Percentiles rank a stretch among this genome's conserved stretches.
Evolutionary conservation across 30 jellyfish, hydroid and myxozoan genomes (phyloP).

Genomic region (Hydra vulgaris): DNA sequence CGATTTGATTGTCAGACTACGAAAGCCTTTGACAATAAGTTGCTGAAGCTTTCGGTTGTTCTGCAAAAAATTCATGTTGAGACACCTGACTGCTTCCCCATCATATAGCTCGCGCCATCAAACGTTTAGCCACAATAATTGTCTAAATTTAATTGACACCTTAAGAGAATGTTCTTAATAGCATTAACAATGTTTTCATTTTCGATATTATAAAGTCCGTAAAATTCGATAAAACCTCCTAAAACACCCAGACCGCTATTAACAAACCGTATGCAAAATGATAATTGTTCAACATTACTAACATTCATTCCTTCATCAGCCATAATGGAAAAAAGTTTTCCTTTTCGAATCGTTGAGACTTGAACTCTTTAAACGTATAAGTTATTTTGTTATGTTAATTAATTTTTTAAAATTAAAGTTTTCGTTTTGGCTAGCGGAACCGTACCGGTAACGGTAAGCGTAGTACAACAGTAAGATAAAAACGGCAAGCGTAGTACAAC

Average conservation of each 20-base stretch:
- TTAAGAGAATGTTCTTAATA: slow-evolving; percentile 2
- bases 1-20: slow-evolving; percentile 33
- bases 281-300: too few species aligned
- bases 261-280: too few species aligned
- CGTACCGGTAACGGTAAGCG: too few species aligned
- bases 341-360: too few species aligned
- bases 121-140: slow-evolving; percentile 29
- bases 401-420: too few species aligned
- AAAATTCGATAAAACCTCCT: slow-evolving; percentile 19
- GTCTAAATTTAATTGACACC: background rate
- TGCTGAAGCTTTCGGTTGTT: slow-evolving; percentile 26
- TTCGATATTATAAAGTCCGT: background rate
- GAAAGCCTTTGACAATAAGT: slow-evolving; percentile 43
- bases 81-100: slow-evolving; percentile 31
- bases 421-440: too few species aligned
- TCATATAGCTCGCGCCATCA: slow-evolving; percentile 42
- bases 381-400: too few species aligned
- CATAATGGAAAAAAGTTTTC: too few species aligned
- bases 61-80: slow-evolving; percentile 9
- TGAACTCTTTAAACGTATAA: too few species aligned
- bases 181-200: slow-evolving; percentile 21
- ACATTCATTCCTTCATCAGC: too few species aligned
- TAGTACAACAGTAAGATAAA: too few species aligned
- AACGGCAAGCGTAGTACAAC: too few species aligned
- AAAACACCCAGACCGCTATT: slow-evolving; percentile 11